Evolutionary conservation across 2,888 invertebrate genomes (phyloP), one percentile per base, ranked within the genome.

Genomic region (Arenicola marina): DNA sequence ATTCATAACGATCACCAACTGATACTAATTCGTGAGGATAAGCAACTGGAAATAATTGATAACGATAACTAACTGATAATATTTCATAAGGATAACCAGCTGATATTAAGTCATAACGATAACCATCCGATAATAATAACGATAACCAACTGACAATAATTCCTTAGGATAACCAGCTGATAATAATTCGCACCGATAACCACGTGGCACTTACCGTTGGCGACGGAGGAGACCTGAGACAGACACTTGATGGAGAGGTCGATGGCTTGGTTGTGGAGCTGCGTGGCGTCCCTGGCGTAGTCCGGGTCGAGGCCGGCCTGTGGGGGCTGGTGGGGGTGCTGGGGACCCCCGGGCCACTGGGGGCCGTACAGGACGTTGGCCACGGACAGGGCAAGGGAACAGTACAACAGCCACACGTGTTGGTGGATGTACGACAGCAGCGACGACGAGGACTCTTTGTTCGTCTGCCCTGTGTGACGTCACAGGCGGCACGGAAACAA

Each of bases 391-490:
- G 80, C 72, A 56, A 81, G 75, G 1, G 79, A 72, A 1, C 76
- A 73, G 64, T 78, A 81, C 63, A 77, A 63, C 61, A 82, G 74
- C 82, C 82, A 82, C 1, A 78, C 77, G 66, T 81, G 81, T 63
- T 82, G 79, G 70, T 82, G 81, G 38, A 80, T 76, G 70, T 82
- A 81, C 0, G 77, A 76, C 68, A 78, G 76, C 34, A 81, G 73
- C 34, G 76, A 67, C 1, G 78, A 75, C 69, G 78, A 77, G 2
- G 75, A 73, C 21, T 75, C 74, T 67, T 78, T 76, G 11, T 72
- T 74, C 4, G 75, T 46, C 58, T 74, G 75, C 65, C 77, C 79
- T 79, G 73, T 1, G 66, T n/a, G n/a, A n/a, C n/a, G n/a, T n/a
- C n/a, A n/a, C n/a, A n/a, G n/a, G n/a, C n/a, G n/a, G 15, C 29